Evolutionary conservation across 1,140 invertebrate genomes (phyloP).

Genomic region (Lucilia cuprina): DNA sequence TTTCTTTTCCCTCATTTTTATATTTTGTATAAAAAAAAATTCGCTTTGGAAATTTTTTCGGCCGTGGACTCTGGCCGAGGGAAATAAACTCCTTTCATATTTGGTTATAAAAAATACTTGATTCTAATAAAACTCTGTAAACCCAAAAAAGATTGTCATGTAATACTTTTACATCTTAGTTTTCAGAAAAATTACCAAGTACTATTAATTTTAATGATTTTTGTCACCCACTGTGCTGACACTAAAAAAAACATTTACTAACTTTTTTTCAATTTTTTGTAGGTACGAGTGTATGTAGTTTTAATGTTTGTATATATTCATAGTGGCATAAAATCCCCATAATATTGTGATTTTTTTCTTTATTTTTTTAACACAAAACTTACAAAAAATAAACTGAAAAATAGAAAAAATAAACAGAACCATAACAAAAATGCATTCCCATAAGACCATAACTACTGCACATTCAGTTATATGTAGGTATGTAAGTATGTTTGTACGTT

Average conservation of each 20-base stretch:
- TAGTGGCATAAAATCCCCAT: neutral
- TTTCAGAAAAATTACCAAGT: no score
- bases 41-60: no score
- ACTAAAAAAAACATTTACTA: neutral
- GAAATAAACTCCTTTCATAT: no score
- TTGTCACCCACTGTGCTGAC: neutral
- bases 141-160: no score
- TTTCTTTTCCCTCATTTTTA: no score
- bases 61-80: no score
- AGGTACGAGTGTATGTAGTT: neutral
- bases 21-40: no score
- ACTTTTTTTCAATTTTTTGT: neutral
- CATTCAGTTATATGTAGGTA: neutral
- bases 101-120: no score
- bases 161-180: no score
- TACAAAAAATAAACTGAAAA: neutral
- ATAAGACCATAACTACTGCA: constrained; percentile 7
- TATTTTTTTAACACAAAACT: constrained; percentile 3
- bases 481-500: neutral
- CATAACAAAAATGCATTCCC: constrained; percentile 10
- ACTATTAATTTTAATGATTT: neutral
- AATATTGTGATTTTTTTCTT: neutral
- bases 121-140: no score
- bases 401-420: neutral
- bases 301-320: neutral